Evolutionary conservation across 2,888 invertebrate species (phyloP), one percentile per base, ranked within the genome.

Genomic region (Labia minor): DNA sequence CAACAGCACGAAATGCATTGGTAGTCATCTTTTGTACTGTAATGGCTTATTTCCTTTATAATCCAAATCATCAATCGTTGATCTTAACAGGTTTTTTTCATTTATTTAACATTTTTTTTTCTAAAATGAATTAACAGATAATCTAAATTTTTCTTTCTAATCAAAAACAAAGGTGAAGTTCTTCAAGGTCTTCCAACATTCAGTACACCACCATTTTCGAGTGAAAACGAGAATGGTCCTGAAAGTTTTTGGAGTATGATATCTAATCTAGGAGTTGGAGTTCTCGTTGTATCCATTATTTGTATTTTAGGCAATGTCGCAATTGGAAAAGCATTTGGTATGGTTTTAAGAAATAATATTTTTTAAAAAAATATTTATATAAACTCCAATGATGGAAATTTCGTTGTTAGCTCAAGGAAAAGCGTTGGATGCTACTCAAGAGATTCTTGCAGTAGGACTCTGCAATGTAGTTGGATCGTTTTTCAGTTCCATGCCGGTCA

Each of bases 241-340:
- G 78, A 79, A 61, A 75, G 76, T 0, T 81, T 85, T 19, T 72
- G 76, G 0, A 81, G 83, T 1, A 85, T 87, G 81, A 72, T 83
- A 0, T 76, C 81, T 67, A 81, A 85, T 72, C 79, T 90, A 65
- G 87, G 88, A 0, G 79, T 83, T 37, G 89, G 90, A 0, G 78
- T 90, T 37, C 72, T 85, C 19, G 81, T 91, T 1, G 84, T 90
- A 1, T 90, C 91, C 0, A 76, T 91, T 20, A 81, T 92, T 20
- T 87, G 87, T 1, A 84, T 91, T 67, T 82, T 92, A 63, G 88
- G 88, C 65, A 88, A 89, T 71, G 86, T 91, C 61, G 90, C 91
- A 1, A 90, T 92, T 70, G 90, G 89, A n/a, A 91, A 90, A 78
- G 86, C 89, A 67, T 91, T 91, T 77, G 84, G 90, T 90, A 79